A percentile compares a stretch with the other conserved stretches of the same genome.
phyloP scores from a whole-genome alignment of 1,140 invertebrate species.

The Eriosoma lanigerum region DNA sequence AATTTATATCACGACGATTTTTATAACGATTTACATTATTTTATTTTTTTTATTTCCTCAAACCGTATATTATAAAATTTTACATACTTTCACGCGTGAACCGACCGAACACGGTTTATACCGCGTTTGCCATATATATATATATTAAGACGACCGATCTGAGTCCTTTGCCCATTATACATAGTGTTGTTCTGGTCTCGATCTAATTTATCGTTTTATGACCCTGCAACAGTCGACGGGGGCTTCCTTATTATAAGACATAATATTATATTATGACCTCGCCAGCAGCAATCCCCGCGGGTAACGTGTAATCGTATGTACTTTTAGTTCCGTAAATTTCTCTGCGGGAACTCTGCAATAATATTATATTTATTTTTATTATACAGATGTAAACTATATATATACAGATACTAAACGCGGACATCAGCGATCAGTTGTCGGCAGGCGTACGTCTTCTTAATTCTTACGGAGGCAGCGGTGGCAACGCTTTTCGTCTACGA shows the following conservation, averaged over 20 bases:
- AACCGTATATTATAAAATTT: too few species aligned
- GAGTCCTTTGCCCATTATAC: too few species aligned
- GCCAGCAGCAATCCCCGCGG: background rate
- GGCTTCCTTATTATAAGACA: background rate
- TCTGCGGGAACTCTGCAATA: background rate
- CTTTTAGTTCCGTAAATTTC: slow-evolving; percentile 40
- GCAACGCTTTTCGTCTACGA: background rate
- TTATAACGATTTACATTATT: too few species aligned
- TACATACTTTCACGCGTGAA: too few species aligned
- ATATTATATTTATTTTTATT: too few species aligned
- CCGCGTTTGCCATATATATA: too few species aligned
- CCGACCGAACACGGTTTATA: too few species aligned
- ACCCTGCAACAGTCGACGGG: background rate
- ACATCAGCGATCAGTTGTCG: background rate
- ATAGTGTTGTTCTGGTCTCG: too few species aligned
- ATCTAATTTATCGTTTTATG: too few species aligned
- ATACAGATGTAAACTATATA: background rate
- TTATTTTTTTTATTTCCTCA: too few species aligned
- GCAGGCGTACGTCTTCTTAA: background rate
- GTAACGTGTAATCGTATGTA: background rate
- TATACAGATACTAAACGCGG: background rate
- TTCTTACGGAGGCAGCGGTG: background rate
- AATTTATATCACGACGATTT: too few species aligned
- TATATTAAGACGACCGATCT: too few species aligned
- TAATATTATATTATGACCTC: background rate